A percentile compares a stretch with the other conserved stretches of the same genome.
Conservation (phyloP, 92 coral and sea anemone species). For the Desmophyllum pertusum region DNA sequence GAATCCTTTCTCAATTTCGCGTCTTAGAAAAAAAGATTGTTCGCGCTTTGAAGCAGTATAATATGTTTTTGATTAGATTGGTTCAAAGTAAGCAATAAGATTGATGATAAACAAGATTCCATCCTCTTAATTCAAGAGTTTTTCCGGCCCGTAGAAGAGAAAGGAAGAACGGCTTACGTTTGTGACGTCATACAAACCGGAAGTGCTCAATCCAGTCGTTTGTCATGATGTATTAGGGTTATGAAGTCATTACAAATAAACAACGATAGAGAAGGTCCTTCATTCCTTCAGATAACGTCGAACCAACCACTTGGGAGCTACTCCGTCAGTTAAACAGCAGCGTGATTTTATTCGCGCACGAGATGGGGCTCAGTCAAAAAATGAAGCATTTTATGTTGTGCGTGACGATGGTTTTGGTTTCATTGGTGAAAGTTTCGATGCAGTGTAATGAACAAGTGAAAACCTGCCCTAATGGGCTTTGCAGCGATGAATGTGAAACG, state of each 20-base stretch:
- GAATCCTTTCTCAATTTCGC: not conserved
- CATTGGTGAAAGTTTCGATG: constrained; percentile 4
- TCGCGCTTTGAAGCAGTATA: not conserved
- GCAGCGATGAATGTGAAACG: constrained; percentile 6
- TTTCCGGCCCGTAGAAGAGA: constrained; percentile 1
- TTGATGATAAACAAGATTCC: not conserved
- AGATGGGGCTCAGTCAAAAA: constrained; percentile 4
- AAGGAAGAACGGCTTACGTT: not conserved
- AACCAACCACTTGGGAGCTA: not conserved
- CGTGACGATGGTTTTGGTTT: not conserved
- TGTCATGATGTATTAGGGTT: not conserved
- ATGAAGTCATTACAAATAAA: constrained; percentile 7
- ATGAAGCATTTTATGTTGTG: not conserved
- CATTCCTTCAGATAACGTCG: not conserved
- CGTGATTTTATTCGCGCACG: not conserved
- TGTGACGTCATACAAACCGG: constrained; percentile 45
- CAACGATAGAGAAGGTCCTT: not conserved
- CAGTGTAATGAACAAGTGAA: constrained; percentile 12
- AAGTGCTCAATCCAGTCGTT: constrained; percentile 11
- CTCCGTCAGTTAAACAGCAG: not conserved
- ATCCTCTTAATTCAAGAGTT: constrained; percentile 1
- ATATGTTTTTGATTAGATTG: not conserved
- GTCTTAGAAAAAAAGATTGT: not conserved
- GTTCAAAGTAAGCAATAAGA: not conserved
- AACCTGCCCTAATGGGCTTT: constrained; percentile 18